A percentile compares a stretch with the other conserved stretches of the same genome.
Evolutionary conservation across 1,140 invertebrate species (phyloP).

Genomic region (Thaumatotibia leucotreta): DNA sequence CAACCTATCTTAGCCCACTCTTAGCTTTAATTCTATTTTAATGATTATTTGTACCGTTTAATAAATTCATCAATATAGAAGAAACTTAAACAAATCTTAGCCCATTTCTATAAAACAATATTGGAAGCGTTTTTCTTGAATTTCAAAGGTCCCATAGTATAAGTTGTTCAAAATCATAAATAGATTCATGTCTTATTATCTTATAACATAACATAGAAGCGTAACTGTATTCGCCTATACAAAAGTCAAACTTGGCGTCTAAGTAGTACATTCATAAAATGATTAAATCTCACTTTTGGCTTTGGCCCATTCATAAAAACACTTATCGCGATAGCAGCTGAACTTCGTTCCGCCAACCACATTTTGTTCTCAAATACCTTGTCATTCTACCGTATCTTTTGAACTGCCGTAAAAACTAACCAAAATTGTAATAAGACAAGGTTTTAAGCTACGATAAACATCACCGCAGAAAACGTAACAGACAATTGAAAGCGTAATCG

Average conservation of each 20-base stretch:
- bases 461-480: slow-evolving; percentile 24
- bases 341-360: not conserved
- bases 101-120: too few relatives aligned
- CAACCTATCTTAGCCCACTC: too few relatives aligned
- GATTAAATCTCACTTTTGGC: not conserved
- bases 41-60: too few relatives aligned
- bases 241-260: not conserved
- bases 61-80: too few relatives aligned
- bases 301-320: not conserved
- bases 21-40: too few relatives aligned
- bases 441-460: not conserved
- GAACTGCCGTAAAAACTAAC: not conserved
- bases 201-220: too few relatives aligned
- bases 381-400: not conserved
- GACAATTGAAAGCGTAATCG: slow-evolving; percentile 43
- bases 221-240: too few relatives aligned
- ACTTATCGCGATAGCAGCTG: slow-evolving; percentile 2
- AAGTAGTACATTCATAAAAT: not conserved
- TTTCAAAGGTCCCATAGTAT: too few relatives aligned
- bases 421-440: not conserved
- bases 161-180: too few relatives aligned
- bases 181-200: too few relatives aligned
- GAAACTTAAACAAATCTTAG: too few relatives aligned
- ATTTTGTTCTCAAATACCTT: not conserved
- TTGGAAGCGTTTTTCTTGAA: too few relatives aligned